Evolutionary conservation across 1,140 invertebrate genomes (phyloP).

Genomic region (Drosophila busckii): DNA sequence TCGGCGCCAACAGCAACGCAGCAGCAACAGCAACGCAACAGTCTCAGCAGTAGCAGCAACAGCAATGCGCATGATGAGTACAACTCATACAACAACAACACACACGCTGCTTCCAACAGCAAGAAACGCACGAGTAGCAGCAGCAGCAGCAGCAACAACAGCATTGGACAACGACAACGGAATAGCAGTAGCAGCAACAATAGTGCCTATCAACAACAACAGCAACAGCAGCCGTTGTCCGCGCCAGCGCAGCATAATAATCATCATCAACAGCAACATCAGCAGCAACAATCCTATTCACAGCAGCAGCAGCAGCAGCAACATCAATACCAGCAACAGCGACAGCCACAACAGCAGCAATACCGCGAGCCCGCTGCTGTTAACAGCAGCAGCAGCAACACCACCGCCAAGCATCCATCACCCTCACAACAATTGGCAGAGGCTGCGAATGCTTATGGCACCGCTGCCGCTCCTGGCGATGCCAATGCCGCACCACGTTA

Average conservation of each 20-base stretch:
- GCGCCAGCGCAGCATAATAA: conserved; percentile 16
- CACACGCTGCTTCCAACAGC: conserved; percentile 57
- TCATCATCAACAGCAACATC: conserved; percentile 24
- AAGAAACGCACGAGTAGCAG: conserved; percentile 57
- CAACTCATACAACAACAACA: conserved; percentile 49
- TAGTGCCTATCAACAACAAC: conserved; percentile 13
- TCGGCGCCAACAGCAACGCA: conserved; percentile 20
- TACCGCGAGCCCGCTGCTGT: not conserved
- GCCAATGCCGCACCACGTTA: conserved; percentile 49
- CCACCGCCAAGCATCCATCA: conserved; percentile 58
- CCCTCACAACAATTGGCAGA: conserved; percentile 68
- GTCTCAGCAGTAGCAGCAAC: conserved; percentile 12
- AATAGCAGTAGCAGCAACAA: conserved; percentile 24
- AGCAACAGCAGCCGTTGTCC: conserved; percentile 26
- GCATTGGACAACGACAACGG: conserved; percentile 20
- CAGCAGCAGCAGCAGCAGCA: not conserved
- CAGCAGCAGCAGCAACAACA: conserved; percentile 19
- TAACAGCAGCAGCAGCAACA: conserved; percentile 22
- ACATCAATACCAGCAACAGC: not conserved
- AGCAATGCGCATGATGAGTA: conserved; percentile 46
- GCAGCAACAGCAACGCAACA: conserved; percentile 1
- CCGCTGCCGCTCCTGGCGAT: conserved; percentile 40
- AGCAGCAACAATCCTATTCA: conserved; percentile 1
- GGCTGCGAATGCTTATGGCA: conserved; percentile 58
- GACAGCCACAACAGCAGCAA: conserved; percentile 20